Evolutionary conservation across 2,888 invertebrate species (phyloP).

Genomic region (Formica aserva): DNA sequence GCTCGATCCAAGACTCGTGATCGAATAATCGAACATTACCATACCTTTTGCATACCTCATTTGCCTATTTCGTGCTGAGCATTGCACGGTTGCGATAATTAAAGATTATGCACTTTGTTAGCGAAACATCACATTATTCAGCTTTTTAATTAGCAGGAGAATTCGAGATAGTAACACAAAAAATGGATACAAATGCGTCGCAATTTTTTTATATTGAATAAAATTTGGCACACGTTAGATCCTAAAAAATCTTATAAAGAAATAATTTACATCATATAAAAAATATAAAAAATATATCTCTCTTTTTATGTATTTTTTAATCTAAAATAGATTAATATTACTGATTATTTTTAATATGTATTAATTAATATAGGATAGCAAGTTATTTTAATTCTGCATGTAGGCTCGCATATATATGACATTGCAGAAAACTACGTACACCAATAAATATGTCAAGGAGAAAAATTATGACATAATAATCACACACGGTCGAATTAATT

Average conservation of each 20-base stretch:
- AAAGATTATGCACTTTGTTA: background rate
- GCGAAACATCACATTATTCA: background rate
- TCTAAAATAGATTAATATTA: background rate
- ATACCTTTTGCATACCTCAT: background rate
- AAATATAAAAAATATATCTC: background rate
- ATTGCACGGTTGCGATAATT: background rate
- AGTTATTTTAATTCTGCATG: background rate
- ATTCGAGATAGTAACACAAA: background rate
- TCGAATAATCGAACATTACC: background rate
- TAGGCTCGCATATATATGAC: background rate
- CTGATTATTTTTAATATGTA: background rate
- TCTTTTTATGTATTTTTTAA: background rate
- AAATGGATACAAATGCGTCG: background rate
- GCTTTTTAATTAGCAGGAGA: background rate
- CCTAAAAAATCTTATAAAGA: background rate
- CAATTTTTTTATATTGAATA: background rate
- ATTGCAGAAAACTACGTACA: background rate
- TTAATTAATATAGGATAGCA: background rate
- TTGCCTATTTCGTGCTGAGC: background rate
- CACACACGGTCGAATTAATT: background rate
- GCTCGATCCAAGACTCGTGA: background rate
- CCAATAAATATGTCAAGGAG: background rate
- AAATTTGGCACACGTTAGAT: background rate
- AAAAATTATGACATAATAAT: background rate
- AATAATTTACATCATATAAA: background rate